These are phyloP conservation scores for Drosophila navojoa DNA, from an alignment of 1,140 invertebrate genomes.

Conservation along the genomic window DNA sequence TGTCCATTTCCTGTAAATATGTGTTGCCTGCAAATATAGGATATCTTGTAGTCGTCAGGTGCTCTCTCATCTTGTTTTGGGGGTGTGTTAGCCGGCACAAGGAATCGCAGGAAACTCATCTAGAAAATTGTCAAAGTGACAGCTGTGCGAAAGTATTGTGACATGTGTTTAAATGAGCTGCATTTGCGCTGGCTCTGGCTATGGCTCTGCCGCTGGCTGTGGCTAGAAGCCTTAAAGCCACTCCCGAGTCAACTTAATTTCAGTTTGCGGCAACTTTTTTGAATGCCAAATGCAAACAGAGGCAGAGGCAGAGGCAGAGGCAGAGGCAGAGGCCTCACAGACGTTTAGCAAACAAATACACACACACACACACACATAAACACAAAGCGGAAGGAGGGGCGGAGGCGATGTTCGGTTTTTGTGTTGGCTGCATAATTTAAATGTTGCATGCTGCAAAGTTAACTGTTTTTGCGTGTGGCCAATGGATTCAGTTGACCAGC, in stretches of 20 bases:
- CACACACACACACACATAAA: neutral
- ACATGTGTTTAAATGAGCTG: constrained; percentile 82
- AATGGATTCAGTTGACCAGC: constrained; percentile 47
- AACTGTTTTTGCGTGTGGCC: constrained; percentile 68
- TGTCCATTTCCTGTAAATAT: no score
- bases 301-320: neutral
- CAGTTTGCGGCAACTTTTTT: constrained; percentile 68
- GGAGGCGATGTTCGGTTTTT: constrained; percentile 37
- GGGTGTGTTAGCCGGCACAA: constrained; percentile 8
- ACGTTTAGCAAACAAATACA: constrained; percentile 64
- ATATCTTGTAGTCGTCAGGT: neutral
- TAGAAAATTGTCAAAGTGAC: constrained; percentile 82
- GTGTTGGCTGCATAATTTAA: constrained; percentile 73
- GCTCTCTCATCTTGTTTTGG: neutral
- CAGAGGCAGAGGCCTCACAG: constrained; percentile 36
- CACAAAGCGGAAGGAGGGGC: constrained; percentile 1
- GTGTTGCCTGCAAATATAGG: neutral
- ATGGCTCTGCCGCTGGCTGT: no score
- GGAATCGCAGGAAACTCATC: constrained; percentile 75
- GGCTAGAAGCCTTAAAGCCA: constrained; percentile 57
- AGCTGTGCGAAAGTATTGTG: constrained; percentile 80
- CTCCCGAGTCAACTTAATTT: constrained; percentile 62
- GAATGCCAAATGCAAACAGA: constrained; percentile 62
- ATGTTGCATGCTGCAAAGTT: constrained; percentile 60
- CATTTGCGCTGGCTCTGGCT: constrained; percentile 50